Conservation (phyloP, 2,888 invertebrate genomes). For the Matsumyia berberina region DNA sequence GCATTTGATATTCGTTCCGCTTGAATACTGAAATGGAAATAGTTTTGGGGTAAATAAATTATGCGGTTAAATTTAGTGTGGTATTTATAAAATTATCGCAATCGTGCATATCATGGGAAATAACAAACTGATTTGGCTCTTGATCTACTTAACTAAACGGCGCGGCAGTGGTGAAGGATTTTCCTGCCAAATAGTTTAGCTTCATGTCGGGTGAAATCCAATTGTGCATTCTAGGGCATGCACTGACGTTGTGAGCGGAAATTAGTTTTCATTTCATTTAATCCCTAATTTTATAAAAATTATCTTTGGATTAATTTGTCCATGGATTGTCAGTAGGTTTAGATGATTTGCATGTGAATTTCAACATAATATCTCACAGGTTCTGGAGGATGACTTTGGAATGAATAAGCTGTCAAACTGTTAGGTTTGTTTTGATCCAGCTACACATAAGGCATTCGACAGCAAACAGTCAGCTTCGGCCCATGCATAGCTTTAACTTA, state of each 20-base stretch:
- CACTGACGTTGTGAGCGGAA: too few species aligned
- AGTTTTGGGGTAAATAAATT: neutral
- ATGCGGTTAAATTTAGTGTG: neutral
- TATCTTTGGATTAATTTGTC: too few species aligned
- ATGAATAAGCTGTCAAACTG: too few species aligned
- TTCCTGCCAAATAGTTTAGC: slow-evolving; percentile 10
- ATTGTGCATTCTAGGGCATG: neutral
- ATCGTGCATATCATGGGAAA: neutral
- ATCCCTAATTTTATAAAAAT: neutral
- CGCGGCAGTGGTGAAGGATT: neutral
- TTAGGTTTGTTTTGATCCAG: too few species aligned
- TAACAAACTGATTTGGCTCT: slow-evolving; percentile 1
- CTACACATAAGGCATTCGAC: too few species aligned
- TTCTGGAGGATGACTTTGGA: too few species aligned
- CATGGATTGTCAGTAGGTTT: too few species aligned
- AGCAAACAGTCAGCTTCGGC: too few species aligned
- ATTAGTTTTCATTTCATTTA: neutral
- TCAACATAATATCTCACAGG: too few species aligned
- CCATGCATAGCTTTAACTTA: too few species aligned
- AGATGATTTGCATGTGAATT: too few species aligned
- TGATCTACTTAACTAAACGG: too few species aligned
- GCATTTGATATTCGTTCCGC: neutral
- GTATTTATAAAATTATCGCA: neutral
- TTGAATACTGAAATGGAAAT: neutral
- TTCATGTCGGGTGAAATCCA: slow-evolving; percentile 1